A percentile compares a stretch with the other conserved stretches of the same genome.
Evolutionary conservation across 2,113 vertebrate species (phyloP).

Genomic region (Orcinus orca): DNA sequence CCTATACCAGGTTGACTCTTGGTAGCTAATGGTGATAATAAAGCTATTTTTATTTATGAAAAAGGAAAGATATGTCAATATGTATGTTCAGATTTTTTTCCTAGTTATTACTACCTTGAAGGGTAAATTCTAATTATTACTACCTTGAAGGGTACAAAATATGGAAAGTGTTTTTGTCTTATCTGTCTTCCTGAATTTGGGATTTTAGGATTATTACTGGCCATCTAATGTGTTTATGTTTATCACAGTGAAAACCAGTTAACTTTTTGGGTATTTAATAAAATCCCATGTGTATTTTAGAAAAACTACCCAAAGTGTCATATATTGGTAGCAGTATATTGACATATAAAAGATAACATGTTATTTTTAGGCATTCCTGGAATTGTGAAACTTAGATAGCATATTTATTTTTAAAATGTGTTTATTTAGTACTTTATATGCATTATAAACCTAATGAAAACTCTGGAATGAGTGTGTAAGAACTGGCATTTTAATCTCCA

Average conservation of each 20-base stretch:
- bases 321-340: neutral
- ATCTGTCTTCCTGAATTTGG: neutral
- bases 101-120: neutral
- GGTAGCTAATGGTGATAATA: neutral
- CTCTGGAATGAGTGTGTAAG: neutral
- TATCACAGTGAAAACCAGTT: neutral
- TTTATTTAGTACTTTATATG: neutral
- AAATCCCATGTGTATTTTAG: neutral
- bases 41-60: neutral
- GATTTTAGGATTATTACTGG: conserved; percentile 3
- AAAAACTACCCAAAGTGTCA: neutral
- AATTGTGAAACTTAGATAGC: neutral
- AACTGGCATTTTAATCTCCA: neutral
- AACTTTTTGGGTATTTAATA: neutral
- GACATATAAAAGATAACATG: neutral
- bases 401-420: neutral
- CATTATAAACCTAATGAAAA: neutral
- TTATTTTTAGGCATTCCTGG: neutral
- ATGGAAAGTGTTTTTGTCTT: conserved; percentile 13
- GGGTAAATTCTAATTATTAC: neutral
- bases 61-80: neutral
- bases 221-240: neutral
- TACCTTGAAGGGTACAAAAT: neutral
- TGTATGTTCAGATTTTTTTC: neutral
- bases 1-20: neutral